Evolutionary conservation across 2,888 invertebrate genomes (phyloP).

Genomic region (Chrysolina oricalcia): DNA sequence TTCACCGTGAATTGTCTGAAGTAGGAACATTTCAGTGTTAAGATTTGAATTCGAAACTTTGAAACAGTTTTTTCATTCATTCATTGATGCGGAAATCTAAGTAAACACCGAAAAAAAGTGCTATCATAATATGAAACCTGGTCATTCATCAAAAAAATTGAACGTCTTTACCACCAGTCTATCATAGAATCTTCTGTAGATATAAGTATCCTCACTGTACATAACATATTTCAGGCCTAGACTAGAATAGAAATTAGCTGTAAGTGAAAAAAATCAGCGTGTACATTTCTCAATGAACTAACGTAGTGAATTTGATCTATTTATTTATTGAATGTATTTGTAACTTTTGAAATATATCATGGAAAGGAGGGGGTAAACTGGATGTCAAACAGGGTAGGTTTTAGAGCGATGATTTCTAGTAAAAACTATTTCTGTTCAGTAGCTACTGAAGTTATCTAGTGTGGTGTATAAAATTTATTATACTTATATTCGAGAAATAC

Average conservation of each 20-base stretch:
- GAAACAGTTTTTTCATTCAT: too few relatives aligned
- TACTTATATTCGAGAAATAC: slow-evolving; percentile 15
- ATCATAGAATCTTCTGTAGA: not conserved
- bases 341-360: slow-evolving; percentile 32
- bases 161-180: slow-evolving; percentile 1
- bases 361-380: slow-evolving; percentile 40
- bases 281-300: not conserved
- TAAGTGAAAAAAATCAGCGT: slow-evolving; percentile 17
- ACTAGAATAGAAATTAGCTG: not conserved
- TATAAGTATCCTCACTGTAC: not conserved
- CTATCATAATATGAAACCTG: not conserved
- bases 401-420: slow-evolving; percentile 49
- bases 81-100: too few relatives aligned
- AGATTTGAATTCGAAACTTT: too few relatives aligned
- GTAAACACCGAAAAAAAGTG: too few relatives aligned
- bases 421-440: slow-evolving; percentile 29
- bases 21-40: too few relatives aligned
- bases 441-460: slow-evolving; percentile 23
- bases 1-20: too few relatives aligned
- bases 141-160: not conserved
- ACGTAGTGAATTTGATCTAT: not conserved
- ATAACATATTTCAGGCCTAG: slow-evolving; percentile 21
- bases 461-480: slow-evolving; percentile 23
- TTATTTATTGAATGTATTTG: slow-evolving; percentile 22
- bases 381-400: slow-evolving; percentile 58